A percentile compares a stretch with the other conserved stretches of the same genome.
Conservation (phyloP, 2,797 vertebrate genomes). For the Melanogrammus aeglefinus region DNA sequence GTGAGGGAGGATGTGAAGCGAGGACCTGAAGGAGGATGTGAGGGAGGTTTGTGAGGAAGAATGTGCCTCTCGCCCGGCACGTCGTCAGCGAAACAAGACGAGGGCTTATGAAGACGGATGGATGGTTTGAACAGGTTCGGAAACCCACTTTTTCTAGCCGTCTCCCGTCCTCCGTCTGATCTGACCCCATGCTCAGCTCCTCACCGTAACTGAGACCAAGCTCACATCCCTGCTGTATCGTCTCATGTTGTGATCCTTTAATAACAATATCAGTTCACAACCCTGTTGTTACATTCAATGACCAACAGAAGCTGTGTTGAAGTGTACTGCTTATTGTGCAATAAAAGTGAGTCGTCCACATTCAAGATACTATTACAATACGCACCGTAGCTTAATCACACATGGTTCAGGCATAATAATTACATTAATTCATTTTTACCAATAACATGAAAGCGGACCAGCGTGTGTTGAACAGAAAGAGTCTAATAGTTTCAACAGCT, state of each 20-base stretch:
- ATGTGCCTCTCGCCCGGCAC: not conserved
- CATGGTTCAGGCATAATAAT: no score
- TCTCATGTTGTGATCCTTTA: no score
- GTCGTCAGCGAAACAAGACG: not conserved
- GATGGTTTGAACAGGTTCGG: not conserved
- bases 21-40: no score
- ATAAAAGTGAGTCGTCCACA: no score
- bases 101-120: not conserved
- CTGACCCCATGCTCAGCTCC: not conserved
- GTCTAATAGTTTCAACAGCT: not conserved
- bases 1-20: not conserved
- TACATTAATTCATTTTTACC: not conserved
- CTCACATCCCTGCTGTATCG: no score
- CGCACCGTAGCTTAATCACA: no score
- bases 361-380: no score
- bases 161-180: not conserved
- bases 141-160: not conserved
- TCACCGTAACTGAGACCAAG: not conserved
- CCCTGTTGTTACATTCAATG: not conserved
- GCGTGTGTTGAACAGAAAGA: no score
- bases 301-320: not conserved
- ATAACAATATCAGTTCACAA: no score
- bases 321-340: not conserved
- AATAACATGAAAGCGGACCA: not conserved
- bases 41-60: no score